Evolutionary conservation across 2,113 vertebrate genomes (phyloP).

Genomic region (Gambusia holbrooki): DNA sequence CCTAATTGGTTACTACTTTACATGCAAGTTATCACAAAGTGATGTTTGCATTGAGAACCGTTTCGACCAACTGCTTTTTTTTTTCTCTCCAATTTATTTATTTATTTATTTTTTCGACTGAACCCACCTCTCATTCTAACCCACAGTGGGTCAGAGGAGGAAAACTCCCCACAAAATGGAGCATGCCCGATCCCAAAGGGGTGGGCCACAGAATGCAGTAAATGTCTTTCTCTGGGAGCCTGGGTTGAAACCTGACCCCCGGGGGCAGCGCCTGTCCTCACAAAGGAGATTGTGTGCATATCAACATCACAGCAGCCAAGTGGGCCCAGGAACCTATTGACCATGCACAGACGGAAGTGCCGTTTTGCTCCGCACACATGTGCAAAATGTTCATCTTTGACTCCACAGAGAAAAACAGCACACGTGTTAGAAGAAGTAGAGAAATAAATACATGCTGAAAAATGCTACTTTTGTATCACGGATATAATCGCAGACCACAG

Average conservation of each 20-base stretch:
- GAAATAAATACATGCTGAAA: too few relatives aligned
- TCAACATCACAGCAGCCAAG: conserved; percentile 77
- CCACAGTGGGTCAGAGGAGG: conserved; percentile 44
- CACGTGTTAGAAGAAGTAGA: too few relatives aligned
- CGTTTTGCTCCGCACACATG: background rate
- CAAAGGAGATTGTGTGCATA: conserved; percentile 83
- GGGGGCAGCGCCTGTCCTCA: conserved; percentile 80
- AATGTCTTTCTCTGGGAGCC: conserved; percentile 73
- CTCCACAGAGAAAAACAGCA: background rate
- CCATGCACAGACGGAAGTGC: conserved; percentile 54
- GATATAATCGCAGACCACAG: background rate
- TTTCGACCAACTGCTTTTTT: conserved; percentile 15
- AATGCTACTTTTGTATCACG: background rate
- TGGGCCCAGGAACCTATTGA: conserved; percentile 69
- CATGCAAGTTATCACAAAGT: background rate
- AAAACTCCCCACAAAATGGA: conserved; percentile 73
- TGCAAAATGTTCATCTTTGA: background rate
- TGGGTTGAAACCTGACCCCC: conserved; percentile 82
- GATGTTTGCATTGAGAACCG: background rate
- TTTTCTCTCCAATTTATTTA: background rate
- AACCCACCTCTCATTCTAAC: conserved; percentile 13
- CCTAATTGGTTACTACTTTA: background rate
- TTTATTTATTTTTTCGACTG: background rate
- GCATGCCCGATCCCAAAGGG: conserved; percentile 72
- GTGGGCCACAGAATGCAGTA: conserved; percentile 75